These are phyloP conservation scores for Limnephilus lunatus DNA, from an alignment of 2,888 invertebrate species.

Conservation along the genomic window DNA sequence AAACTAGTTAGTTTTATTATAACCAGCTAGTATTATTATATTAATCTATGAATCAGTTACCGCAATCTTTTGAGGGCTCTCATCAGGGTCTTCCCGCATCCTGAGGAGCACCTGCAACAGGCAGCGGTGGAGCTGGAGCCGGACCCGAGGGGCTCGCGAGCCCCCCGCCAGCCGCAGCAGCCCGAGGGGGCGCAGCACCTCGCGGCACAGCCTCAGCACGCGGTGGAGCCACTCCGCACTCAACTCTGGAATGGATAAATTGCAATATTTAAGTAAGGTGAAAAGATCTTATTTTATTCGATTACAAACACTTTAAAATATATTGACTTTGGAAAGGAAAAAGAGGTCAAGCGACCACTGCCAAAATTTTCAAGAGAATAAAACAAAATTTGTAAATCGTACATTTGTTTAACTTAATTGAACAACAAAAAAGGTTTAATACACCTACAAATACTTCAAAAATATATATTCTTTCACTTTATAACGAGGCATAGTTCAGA, in stretches of 20 bases:
- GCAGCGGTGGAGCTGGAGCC: conserved; percentile 74
- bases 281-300: conserved; percentile 30
- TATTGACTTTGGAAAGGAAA: too few relatives aligned
- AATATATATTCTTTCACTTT: too few relatives aligned
- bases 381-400: too few relatives aligned
- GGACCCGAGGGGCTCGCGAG: conserved; percentile 75
- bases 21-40: too few relatives aligned
- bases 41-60: not conserved
- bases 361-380: too few relatives aligned
- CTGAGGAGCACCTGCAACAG: conserved; percentile 47
- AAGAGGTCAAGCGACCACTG: too few relatives aligned
- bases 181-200: conserved; percentile 78
- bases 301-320: too few relatives aligned
- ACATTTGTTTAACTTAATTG: too few relatives aligned
- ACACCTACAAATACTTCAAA: too few relatives aligned
- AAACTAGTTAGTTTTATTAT: too few relatives aligned
- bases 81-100: conserved; percentile 12
- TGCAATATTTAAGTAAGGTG: not conserved
- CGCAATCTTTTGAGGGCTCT: not conserved
- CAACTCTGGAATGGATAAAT: conserved; percentile 75
- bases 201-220: conserved; percentile 80
- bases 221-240: conserved; percentile 77
- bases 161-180: conserved; percentile 79
- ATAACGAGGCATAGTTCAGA: too few relatives aligned
- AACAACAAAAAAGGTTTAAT: too few relatives aligned